Evolutionary conservation across 2,113 vertebrate genomes (phyloP).

Genomic region (Paralichthys olivaceus): DNA sequence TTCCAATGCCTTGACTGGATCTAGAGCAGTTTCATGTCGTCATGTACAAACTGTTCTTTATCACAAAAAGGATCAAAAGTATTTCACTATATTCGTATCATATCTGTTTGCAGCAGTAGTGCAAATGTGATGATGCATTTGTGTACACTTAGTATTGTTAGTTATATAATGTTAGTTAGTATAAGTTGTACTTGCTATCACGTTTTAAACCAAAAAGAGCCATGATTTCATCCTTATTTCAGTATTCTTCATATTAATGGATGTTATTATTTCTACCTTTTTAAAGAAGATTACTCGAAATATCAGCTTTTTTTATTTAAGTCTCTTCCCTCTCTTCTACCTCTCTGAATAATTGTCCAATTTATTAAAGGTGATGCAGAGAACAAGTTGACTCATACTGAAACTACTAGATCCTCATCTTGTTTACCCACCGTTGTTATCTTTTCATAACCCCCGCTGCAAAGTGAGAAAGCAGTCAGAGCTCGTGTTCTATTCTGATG

Average conservation of each 20-base stretch:
- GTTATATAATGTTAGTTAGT: too few relatives aligned
- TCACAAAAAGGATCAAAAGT: neutral
- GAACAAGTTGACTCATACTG: slow-evolving; percentile 30
- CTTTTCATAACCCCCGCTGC: slow-evolving; percentile 20
- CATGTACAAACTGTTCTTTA: neutral
- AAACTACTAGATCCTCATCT: slow-evolving; percentile 25
- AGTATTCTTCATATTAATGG: too few relatives aligned
- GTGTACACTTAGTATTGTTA: neutral
- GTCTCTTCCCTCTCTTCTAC: neutral
- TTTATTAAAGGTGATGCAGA: neutral
- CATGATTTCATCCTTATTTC: too few relatives aligned
- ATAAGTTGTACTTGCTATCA: too few relatives aligned
- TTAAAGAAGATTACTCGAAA: neutral
- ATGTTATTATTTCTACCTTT: too few relatives aligned
- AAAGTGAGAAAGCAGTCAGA: slow-evolving; percentile 34
- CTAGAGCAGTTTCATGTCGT: neutral
- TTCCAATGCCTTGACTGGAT: slow-evolving; percentile 3
- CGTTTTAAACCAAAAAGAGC: too few relatives aligned
- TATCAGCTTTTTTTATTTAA: slow-evolving; percentile 1
- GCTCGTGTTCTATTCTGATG: neutral
- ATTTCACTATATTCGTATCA: neutral
- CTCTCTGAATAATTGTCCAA: neutral
- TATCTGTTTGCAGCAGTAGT: neutral
- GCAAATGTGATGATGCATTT: neutral
- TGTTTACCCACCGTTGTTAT: slow-evolving; percentile 1